Evolutionary conservation across 2,797 vertebrate species (phyloP), one percentile per base, ranked within the genome.

Genomic region (Cyclura pinguis): DNA sequence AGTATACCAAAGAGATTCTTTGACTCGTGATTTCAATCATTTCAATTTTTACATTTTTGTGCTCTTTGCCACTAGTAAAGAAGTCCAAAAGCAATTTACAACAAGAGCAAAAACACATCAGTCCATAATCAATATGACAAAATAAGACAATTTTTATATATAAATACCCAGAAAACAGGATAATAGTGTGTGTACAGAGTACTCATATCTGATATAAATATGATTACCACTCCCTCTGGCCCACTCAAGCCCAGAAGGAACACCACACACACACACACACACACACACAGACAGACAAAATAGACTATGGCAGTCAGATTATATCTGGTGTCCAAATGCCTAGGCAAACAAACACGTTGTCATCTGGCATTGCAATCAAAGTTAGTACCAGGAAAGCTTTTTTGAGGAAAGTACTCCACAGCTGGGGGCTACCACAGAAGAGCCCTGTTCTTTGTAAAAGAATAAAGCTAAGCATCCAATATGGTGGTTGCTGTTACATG

Each of bases 1-100:
- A 86, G 89, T 78, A 93, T 86, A 78, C 59, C 12, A 57, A 16
- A 90, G 81, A 93, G 85, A 91, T 93, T 85, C 57, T 93, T 89
- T 76, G 88, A 92, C 22, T 57, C 27, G 47, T 50, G 10, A 78
- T 24, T 78, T 29, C 42, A 50, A 78, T 78, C 76, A 50, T 47
- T 78, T 50, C 8, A 24, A 27, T 47, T 50, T 50, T 78, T 78
- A 76, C 42, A 78, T 27, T 5, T 50, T 10, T 12, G 24, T 69
- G 22, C 24, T 78, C 7, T 10, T 78, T 50, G 12, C 42, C 9
- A 78, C 42, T 27, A 27, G 3, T 12, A 13, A 29, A 47, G 9
- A 78, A 4, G 42, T 78, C 42, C 50, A 42, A 42, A 78, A 50
- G 76, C 38, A 77, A 77, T 77, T 24, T 24, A 24, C 76, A 50